Conservation (phyloP, 2,113 vertebrate species). For the Sciurus niger region DNA sequence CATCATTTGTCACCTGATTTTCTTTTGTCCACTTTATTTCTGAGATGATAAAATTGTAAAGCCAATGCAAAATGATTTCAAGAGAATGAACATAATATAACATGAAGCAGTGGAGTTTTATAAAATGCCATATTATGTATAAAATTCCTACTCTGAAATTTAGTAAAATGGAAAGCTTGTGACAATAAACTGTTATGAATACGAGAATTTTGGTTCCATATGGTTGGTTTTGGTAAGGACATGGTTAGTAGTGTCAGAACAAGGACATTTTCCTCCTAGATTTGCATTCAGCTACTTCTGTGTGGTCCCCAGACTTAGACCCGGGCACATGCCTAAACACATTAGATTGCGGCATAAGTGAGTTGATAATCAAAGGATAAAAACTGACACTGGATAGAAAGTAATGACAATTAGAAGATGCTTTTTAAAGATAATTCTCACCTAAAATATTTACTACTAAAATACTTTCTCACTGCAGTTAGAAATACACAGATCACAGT, state of each 20-base stretch:
- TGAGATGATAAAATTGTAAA: slow-evolving; percentile 30
- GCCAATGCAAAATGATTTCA: background rate
- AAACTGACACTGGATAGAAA: background rate
- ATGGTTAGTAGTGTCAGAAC: background rate
- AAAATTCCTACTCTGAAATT: slow-evolving; percentile 14
- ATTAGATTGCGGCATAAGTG: background rate
- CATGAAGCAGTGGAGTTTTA: background rate
- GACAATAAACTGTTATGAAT: background rate
- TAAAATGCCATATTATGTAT: background rate
- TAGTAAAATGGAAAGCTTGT: background rate
- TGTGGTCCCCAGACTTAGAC: background rate
- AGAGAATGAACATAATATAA: slow-evolving; percentile 32
- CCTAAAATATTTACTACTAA: background rate
- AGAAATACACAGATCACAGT: background rate
- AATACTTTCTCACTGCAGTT: background rate
- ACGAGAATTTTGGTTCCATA: background rate
- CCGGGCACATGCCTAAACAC: background rate
- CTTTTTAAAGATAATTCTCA: slow-evolving; percentile 21
- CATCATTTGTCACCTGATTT: background rate
- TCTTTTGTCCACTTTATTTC: slow-evolving; percentile 21
- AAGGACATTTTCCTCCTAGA: background rate
- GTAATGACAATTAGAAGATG: background rate
- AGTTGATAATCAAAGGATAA: background rate
- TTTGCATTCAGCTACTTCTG: background rate
- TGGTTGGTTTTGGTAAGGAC: background rate